These are phyloP conservation scores for Raja brachyura DNA, from an alignment of 2,113 vertebrate species.

Conservation along the genomic window DNA sequence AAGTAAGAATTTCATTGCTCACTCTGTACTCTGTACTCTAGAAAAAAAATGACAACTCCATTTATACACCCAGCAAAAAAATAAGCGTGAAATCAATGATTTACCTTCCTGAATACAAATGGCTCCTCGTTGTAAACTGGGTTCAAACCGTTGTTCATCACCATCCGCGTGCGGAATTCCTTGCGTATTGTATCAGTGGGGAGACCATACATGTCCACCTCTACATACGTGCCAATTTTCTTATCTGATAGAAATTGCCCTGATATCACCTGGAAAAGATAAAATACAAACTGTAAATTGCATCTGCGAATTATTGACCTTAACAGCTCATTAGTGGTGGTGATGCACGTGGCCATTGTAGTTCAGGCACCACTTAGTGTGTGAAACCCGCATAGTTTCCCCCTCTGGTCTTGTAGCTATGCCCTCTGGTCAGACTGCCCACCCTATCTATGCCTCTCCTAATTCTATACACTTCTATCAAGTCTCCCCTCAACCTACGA, in stretches of 20 bases:
- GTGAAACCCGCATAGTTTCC: too few relatives aligned
- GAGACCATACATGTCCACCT: conserved; percentile 96
- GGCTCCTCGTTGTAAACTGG: conserved; percentile 96
- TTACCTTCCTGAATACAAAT: conserved; percentile 95
- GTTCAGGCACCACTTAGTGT: too few relatives aligned
- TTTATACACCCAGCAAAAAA: not conserved
- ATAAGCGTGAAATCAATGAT: conserved; percentile 32
- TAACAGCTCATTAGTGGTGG: not conserved
- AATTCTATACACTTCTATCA: too few relatives aligned
- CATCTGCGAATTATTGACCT: not conserved
- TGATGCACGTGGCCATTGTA: too few relatives aligned
- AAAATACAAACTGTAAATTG: not conserved
- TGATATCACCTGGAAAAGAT: conserved; percentile 76
- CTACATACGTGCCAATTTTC: conserved; percentile 93
- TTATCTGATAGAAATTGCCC: conserved; percentile 97
- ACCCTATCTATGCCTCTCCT: too few relatives aligned
- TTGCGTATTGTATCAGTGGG: conserved; percentile 96
- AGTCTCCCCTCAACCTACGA: too few relatives aligned
- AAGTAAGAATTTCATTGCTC: too few relatives aligned
- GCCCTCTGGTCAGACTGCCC: too few relatives aligned
- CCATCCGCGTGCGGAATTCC: conserved; percentile 94
- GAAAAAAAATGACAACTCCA: not conserved
- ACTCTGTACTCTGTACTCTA: too few relatives aligned
- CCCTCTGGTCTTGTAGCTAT: too few relatives aligned
- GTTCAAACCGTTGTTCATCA: conserved; percentile 98